Percentiles rank a stretch among this genome's conserved stretches.
phyloP scores from a whole-genome alignment of 2,888 invertebrate species.

The Orgyia antiqua region DNA sequence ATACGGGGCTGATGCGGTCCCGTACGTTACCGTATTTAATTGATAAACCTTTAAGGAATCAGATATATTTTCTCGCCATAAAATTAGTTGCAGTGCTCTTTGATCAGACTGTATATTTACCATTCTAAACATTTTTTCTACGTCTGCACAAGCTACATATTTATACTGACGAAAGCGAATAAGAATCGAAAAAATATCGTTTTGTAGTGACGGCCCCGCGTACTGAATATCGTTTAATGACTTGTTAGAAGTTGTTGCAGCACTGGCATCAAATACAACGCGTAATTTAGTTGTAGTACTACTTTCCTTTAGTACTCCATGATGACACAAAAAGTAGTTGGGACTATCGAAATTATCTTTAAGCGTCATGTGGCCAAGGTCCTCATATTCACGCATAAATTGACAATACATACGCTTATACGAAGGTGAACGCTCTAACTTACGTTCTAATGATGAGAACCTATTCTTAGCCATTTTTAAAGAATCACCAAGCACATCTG shows the following conservation, averaged over 20 bases:
- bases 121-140: neutral
- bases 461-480: neutral
- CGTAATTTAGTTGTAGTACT: slow-evolving; percentile 6
- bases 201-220: slow-evolving; percentile 6
- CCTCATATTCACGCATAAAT: too few species aligned
- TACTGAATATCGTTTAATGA: slow-evolving; percentile 9
- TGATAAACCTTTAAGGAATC: too few species aligned
- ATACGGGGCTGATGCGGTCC: too few species aligned
- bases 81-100: too few species aligned
- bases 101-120: too few species aligned
- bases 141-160: slow-evolving; percentile 1
- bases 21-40: too few species aligned
- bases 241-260: neutral
- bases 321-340: neutral
- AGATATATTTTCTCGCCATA: too few species aligned
- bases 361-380: neutral
- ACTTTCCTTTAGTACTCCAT: slow-evolving; percentile 5
- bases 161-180: slow-evolving; percentile 5
- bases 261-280: slow-evolving; percentile 6
- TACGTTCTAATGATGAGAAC: neutral
- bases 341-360: neutral
- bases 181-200: slow-evolving; percentile 5
- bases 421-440: neutral
- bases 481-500: slow-evolving; percentile 5
- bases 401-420: neutral